Percentiles rank a stretch among this genome's conserved stretches.
Conservation (phyloP, 2,797 vertebrate species). For the Phaenicophaeus curvirostris region DNA sequence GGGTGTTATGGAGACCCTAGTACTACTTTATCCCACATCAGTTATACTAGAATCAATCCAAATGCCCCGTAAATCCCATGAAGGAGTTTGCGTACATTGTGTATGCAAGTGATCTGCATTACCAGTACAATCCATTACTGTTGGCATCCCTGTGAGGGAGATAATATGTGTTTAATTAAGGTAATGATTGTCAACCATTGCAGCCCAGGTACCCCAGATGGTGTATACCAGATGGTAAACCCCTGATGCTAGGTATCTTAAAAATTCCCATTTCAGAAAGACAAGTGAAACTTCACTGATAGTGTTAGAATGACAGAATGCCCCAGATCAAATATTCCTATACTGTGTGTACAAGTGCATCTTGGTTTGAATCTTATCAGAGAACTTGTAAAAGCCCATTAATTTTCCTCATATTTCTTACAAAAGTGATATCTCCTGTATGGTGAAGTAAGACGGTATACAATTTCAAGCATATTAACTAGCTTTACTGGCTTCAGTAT, state of each 20-base stretch:
- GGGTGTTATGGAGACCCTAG: neutral
- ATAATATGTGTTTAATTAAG: conserved; percentile 34
- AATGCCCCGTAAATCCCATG: neutral
- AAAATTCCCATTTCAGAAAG: neutral
- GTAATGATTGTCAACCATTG: neutral
- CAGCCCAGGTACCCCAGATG: conserved; percentile 13
- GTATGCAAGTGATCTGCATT: neutral
- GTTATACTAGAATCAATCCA: neutral
- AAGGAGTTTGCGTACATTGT: neutral
- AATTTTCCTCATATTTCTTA: neutral
- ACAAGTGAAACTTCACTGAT: neutral
- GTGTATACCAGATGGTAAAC: neutral
- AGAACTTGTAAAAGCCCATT: neutral
- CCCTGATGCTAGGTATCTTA: neutral
- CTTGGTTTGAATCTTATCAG: neutral
- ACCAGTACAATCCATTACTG: neutral
- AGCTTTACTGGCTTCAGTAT: neutral
- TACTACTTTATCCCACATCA: neutral
- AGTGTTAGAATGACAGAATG: neutral
- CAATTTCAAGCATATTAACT: neutral
- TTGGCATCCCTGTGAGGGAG: neutral
- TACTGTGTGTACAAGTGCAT: too few relatives aligned
- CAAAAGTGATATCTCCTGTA: neutral
- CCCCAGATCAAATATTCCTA: neutral
- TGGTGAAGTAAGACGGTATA: neutral